These are phyloP conservation scores for Doris montereyensis DNA, from an alignment of 2,888 invertebrate species.

Conservation along the genomic window DNA sequence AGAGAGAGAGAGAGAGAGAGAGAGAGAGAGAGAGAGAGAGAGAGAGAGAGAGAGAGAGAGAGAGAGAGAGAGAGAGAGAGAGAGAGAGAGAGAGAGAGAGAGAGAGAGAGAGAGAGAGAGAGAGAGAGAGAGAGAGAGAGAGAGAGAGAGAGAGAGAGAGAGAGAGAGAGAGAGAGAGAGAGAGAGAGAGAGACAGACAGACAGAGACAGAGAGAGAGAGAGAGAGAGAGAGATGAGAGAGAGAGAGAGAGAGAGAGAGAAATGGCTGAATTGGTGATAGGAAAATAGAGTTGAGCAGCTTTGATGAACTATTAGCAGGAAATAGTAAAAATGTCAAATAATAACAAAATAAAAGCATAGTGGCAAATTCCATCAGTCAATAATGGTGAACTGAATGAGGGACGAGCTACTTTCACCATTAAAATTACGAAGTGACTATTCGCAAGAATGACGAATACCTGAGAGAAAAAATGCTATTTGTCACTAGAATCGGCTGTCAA, in stretches of 20 bases:
- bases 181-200: neutral
- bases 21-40: neutral
- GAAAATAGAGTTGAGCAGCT: too few species aligned
- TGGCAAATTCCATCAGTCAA: too few species aligned
- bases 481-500: too few species aligned
- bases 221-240: neutral
- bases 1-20: neutral
- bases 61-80: neutral
- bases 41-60: neutral
- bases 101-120: neutral
- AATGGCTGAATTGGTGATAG: too few species aligned
- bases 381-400: too few species aligned
- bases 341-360: too few species aligned
- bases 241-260: neutral
- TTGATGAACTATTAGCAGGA: too few species aligned
- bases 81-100: neutral
- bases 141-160: neutral
- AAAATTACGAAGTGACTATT: too few species aligned
- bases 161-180: neutral
- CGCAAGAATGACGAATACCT: too few species aligned
- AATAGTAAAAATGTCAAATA: too few species aligned
- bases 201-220: neutral
- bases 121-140: neutral
- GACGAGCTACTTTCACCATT: too few species aligned
- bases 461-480: too few species aligned